phyloP scores from a whole-genome alignment of 2,797 vertebrate species.

The Lates japonicus region DNA sequence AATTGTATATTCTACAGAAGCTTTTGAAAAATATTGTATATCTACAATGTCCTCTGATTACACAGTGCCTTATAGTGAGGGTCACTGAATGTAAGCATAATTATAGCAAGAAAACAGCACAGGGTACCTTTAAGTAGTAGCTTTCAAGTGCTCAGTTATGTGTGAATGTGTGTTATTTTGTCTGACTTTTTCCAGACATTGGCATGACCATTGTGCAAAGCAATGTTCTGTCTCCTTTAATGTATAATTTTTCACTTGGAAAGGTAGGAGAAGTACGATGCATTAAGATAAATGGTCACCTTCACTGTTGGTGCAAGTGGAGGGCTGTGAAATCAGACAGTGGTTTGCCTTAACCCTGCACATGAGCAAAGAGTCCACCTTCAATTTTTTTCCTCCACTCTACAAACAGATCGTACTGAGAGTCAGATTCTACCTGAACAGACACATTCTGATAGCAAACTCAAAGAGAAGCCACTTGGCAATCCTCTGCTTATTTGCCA shows the following conservation, averaged over 20 bases:
- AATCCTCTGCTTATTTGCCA: slow-evolving; percentile 22
- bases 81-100: too few species aligned
- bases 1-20: too few species aligned
- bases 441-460: neutral
- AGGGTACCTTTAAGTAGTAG: neutral
- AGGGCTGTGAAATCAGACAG: neutral
- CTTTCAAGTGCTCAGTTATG: neutral
- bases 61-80: too few species aligned
- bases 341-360: neutral
- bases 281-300: neutral
- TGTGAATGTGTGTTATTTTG: neutral
- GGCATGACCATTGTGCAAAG: neutral
- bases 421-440: slow-evolving; percentile 1
- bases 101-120: neutral
- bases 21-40: too few species aligned
- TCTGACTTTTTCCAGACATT: neutral
- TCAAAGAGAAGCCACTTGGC: slow-evolving; percentile 5
- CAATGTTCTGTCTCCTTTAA: neutral
- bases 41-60: too few species aligned
- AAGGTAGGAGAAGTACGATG: neutral
- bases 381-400: neutral
- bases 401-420: neutral
- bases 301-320: slow-evolving; percentile 1
- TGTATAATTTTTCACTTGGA: neutral
- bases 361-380: neutral